A percentile compares a stretch with the other conserved stretches of the same genome.
phyloP scores from a whole-genome alignment of 2,888 invertebrate genomes.

The Aleiodes alternator region DNA sequence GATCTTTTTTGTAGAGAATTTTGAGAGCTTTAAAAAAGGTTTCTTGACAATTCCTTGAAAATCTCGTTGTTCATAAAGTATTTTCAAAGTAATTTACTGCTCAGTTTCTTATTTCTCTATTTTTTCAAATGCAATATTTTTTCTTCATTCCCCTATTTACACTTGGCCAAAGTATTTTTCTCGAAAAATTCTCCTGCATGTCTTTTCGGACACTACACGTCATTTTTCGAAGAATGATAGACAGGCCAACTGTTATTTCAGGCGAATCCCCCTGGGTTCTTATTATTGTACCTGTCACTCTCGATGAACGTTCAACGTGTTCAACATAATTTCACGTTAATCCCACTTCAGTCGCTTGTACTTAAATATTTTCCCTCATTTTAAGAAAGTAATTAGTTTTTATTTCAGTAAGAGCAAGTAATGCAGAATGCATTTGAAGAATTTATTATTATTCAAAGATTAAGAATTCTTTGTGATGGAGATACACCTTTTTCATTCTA shows the following conservation, averaged over 20 bases:
- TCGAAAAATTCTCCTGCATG: conserved; percentile 19
- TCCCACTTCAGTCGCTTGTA: conserved; percentile 1
- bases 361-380: conserved; percentile 6
- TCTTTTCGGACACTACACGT: conserved; percentile 3
- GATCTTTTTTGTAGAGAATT: background rate
- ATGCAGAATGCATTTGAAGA: no score
- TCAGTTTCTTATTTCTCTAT: background rate
- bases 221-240: conserved; percentile 32
- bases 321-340: conserved; percentile 22
- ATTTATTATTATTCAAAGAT: no score
- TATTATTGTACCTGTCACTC: conserved; percentile 57
- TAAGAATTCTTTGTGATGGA: no score
- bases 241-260: conserved; percentile 54
- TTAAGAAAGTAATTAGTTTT: conserved; percentile 5
- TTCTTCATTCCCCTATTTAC: background rate
- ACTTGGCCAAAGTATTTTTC: conserved; percentile 1
- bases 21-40: background rate
- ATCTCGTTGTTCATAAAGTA: background rate
- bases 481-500: no score
- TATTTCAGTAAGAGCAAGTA: background rate
- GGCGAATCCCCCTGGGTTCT: conserved; percentile 44
- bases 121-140: background rate
- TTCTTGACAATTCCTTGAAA: no score
- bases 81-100: background rate
- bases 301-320: conserved; percentile 47